Conservation (phyloP, 2,113 vertebrate genomes). For the Spea multiplicata region DNA sequence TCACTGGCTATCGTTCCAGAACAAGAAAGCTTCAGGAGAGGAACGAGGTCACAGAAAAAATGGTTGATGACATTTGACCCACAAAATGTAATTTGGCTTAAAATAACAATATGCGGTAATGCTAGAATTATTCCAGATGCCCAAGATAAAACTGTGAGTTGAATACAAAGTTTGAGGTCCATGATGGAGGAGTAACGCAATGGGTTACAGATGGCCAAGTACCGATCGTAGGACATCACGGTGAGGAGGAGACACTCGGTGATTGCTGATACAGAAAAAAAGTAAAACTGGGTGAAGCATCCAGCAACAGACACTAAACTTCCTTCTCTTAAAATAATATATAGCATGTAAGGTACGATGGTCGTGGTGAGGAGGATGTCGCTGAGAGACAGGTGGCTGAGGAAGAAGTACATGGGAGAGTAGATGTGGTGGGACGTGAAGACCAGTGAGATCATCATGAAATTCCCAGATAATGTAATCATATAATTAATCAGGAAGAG, state of each 20-base stretch:
- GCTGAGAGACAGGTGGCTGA: no score
- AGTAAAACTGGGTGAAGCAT: conserved; percentile 60
- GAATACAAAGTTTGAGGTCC: conserved; percentile 25
- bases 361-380: conserved; percentile 47
- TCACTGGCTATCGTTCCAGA: conserved; percentile 50
- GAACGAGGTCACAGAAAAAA: conserved; percentile 58
- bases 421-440: no score
- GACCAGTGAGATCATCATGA: no score
- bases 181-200: no score
- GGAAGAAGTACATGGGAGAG: no score
- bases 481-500: no score
- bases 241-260: conserved; percentile 58
- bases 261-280: conserved; percentile 55
- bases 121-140: conserved; percentile 45
- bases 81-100: conserved; percentile 51
- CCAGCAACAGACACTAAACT: conserved; percentile 55
- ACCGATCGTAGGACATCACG: background rate
- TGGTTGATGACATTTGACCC: conserved; percentile 53
- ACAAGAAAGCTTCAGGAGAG: conserved; percentile 53
- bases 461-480: no score
- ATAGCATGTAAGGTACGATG: conserved; percentile 59
- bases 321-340: conserved; percentile 47
- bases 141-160: conserved; percentile 47
- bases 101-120: conserved; percentile 51
- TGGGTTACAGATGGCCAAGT: no score